Percentiles rank a stretch among this genome's conserved stretches.
Evolutionary conservation across 2,888 invertebrate species (phyloP).

Genomic region (Entomobrya multifasciata): DNA sequence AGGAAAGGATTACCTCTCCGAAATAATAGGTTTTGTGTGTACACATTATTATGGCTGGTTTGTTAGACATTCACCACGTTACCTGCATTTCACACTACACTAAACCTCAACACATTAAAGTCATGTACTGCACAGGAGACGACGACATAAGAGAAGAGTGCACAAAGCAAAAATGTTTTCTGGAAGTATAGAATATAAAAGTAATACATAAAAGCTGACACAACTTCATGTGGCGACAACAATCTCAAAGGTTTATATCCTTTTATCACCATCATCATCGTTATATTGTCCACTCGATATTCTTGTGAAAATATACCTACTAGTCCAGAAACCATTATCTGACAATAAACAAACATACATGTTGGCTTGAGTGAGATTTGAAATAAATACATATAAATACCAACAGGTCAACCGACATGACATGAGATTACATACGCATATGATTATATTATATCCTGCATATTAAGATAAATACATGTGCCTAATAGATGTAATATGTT

Average conservation of each 20-base stretch:
- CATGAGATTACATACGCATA: not conserved
- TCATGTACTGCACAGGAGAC: constrained; percentile 10
- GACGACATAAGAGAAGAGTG: not conserved
- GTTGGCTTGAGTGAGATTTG: constrained; percentile 6
- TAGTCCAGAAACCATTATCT: constrained; percentile 52
- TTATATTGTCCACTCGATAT: constrained; percentile 34
- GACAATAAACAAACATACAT: constrained; percentile 40
- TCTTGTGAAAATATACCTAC: constrained; percentile 24
- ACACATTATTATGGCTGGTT: not conserved
- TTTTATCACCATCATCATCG: constrained; percentile 53
- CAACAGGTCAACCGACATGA: constrained; percentile 28
- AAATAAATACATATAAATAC: constrained; percentile 41
- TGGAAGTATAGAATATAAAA: not conserved
- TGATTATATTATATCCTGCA: not conserved
- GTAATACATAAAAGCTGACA: constrained; percentile 49
- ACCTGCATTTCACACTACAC: constrained; percentile 5
- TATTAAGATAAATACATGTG: too few relatives aligned
- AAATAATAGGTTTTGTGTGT: not conserved
- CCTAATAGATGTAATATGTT: not conserved
- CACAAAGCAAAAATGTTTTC: not conserved
- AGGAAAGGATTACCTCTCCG: constrained; percentile 16
- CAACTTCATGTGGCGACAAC: constrained; percentile 63
- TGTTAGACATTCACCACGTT: not conserved
- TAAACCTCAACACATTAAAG: not conserved
- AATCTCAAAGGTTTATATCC: constrained; percentile 60